Conservation (phyloP, 1,140 invertebrate species). For the Aphelenchoides fujianensis region DNA sequence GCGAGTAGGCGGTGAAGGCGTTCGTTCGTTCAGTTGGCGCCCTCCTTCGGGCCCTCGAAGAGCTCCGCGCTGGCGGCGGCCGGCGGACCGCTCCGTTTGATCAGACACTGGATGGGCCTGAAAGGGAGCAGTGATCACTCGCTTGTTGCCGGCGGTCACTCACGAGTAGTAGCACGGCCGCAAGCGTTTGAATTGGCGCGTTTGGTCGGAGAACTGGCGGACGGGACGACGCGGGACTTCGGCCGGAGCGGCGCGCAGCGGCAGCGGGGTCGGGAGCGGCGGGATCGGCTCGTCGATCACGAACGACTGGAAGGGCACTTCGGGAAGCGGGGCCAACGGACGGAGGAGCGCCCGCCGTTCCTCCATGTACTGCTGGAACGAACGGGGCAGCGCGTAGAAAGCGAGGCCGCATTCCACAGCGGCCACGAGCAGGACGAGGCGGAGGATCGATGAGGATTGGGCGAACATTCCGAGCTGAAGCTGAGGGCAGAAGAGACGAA, state of each 20-base stretch:
- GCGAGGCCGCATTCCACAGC: not conserved
- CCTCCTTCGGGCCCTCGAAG: not conserved
- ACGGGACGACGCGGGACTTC: conserved; percentile 9
- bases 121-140: too few relatives aligned
- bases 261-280: not conserved
- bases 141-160: too few relatives aligned
- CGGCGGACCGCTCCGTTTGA: not conserved
- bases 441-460: not conserved
- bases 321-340: not conserved
- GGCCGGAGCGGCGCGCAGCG: not conserved
- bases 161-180: conserved; percentile 7
- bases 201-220: conserved; percentile 7
- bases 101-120: conserved; percentile 8
- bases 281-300: conserved; percentile 15
- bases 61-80: not conserved
- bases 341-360: not conserved
- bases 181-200: conserved; percentile 1
- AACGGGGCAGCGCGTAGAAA: not conserved
- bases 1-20: not conserved
- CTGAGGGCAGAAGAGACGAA: too few relatives aligned
- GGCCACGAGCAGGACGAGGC: not conserved
- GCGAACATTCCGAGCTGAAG: not conserved
- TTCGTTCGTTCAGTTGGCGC: not conserved
- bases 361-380: conserved; percentile 15
- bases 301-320: too few relatives aligned